A percentile compares a stretch with the other conserved stretches of the same genome.
These are phyloP conservation scores for Diprion similis DNA, from an alignment of 1,140 invertebrate genomes.

Conservation along the genomic window DNA sequence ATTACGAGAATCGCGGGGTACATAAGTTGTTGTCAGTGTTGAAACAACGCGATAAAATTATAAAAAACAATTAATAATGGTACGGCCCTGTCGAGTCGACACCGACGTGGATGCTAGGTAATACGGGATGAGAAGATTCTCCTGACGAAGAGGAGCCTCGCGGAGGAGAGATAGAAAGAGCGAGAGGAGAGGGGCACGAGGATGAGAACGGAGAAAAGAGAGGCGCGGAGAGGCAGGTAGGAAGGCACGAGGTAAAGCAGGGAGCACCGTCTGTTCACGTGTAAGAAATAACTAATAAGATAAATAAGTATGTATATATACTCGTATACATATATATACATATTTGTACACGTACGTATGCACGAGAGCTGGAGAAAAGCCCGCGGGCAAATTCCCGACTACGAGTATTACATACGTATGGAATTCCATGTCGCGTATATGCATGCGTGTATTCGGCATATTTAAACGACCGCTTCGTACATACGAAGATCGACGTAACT, in stretches of 20 bases:
- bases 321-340: neutral
- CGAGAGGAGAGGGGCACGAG: constrained; percentile 28
- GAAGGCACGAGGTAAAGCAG: neutral
- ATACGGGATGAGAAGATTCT: constrained; percentile 9
- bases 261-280: constrained; percentile 2
- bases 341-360: constrained; percentile 25
- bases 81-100: constrained; percentile 5
- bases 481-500: neutral
- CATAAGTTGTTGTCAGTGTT: neutral
- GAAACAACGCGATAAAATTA: neutral
- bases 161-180: constrained; percentile 27
- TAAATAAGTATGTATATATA: neutral
- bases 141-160: constrained; percentile 14
- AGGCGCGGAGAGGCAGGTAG: constrained; percentile 5
- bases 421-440: constrained; percentile 11
- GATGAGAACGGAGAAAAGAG: constrained; percentile 27
- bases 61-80: neutral
- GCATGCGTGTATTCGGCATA: constrained; percentile 15
- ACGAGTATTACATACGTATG: constrained; percentile 19
- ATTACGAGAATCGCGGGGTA: neutral
- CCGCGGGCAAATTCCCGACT: constrained; percentile 41
- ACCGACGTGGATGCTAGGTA: neutral
- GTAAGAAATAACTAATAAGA: constrained; percentile 3
- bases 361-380: constrained; percentile 30
- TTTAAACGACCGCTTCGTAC: neutral